phyloP scores from a whole-genome alignment of 2,888 invertebrate genomes.

The Phengaris arion region DNA sequence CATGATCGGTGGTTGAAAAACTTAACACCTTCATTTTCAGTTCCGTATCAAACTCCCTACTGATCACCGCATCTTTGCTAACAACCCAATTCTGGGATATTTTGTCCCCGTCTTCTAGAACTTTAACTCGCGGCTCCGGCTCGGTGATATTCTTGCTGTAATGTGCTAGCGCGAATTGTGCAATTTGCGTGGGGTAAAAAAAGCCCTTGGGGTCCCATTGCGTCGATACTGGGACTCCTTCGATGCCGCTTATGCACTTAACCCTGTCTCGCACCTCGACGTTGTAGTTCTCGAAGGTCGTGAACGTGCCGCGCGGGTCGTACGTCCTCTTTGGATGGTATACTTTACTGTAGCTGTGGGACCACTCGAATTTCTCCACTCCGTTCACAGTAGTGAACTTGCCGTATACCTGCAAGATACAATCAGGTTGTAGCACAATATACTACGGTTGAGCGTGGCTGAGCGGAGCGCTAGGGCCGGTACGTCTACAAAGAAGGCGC shows the following conservation, averaged over 20 bases:
- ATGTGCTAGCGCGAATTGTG: constrained; percentile 98
- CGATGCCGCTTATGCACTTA: constrained; percentile 95
- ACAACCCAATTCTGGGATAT: constrained; percentile 85
- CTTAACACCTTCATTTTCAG: constrained; percentile 82
- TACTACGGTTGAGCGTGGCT: no score
- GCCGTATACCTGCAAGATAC: constrained; percentile 85
- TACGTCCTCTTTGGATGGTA: constrained; percentile 94
- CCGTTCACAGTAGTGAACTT: constrained; percentile 87
- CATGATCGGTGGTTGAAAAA: constrained; percentile 86
- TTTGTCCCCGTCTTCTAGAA: constrained; percentile 87
- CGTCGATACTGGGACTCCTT: constrained; percentile 97
- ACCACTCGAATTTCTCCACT: constrained; percentile 94
- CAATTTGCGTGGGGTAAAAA: constrained; percentile 98
- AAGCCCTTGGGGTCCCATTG: constrained; percentile 98
- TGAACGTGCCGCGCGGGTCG: constrained; percentile 93
- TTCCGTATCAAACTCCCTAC: constrained; percentile 80
- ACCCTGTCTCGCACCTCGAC: constrained; percentile 97
- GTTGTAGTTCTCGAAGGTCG: constrained; percentile 98
- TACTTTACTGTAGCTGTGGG: constrained; percentile 95
- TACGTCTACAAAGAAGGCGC: no score
- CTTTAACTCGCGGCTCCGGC: constrained; percentile 85
- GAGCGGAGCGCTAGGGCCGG: no score
- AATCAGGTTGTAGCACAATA: not conserved
- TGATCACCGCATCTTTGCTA: constrained; percentile 83
- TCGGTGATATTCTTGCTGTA: constrained; percentile 96